A percentile compares a stretch with the other conserved stretches of the same genome.
Evolutionary conservation across 2,888 invertebrate genomes (phyloP).

Genomic region (Diogma glabrata): DNA sequence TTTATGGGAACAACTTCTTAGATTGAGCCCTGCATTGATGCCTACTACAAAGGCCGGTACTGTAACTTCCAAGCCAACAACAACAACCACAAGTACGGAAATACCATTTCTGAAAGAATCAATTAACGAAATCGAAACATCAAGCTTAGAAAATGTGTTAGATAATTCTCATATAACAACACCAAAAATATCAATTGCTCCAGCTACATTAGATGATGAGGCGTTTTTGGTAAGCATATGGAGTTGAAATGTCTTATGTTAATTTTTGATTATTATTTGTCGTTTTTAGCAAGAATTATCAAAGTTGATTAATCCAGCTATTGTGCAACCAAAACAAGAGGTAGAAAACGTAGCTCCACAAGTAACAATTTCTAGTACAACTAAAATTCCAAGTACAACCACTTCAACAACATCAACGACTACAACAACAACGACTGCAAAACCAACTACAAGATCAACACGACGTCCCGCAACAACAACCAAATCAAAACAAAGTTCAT

Average conservation of each 20-base stretch:
- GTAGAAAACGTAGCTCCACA: no score
- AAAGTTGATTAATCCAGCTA: background rate
- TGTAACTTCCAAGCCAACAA: slow-evolving; percentile 12
- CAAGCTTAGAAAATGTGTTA: slow-evolving; percentile 6
- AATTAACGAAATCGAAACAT: background rate
- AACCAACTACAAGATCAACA: slow-evolving; percentile 19
- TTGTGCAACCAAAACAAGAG: no score
- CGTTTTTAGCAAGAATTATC: slow-evolving; percentile 1
- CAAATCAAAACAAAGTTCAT: no score
- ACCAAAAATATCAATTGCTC: slow-evolving; percentile 1
- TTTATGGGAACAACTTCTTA: slow-evolving; percentile 15
- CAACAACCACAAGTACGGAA: slow-evolving; percentile 10
- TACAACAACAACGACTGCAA: slow-evolving; percentile 17
- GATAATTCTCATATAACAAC: slow-evolving; percentile 8
- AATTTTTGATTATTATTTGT: background rate
- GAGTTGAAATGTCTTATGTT: background rate
- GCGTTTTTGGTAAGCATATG: slow-evolving; percentile 40
- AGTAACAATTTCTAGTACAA: slow-evolving; percentile 35
- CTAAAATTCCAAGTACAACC: slow-evolving; percentile 26
- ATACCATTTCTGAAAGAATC: no score
- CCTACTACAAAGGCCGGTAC: slow-evolving; percentile 19
- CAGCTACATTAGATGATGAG: slow-evolving; percentile 43
- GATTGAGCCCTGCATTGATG: slow-evolving; percentile 2
- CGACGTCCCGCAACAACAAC: slow-evolving; percentile 32
- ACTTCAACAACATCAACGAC: slow-evolving; percentile 19